Evolutionary conservation across 2,888 invertebrate genomes (phyloP), one percentile per base, ranked within the genome.

Genomic region (Melanostoma mellinum): DNA sequence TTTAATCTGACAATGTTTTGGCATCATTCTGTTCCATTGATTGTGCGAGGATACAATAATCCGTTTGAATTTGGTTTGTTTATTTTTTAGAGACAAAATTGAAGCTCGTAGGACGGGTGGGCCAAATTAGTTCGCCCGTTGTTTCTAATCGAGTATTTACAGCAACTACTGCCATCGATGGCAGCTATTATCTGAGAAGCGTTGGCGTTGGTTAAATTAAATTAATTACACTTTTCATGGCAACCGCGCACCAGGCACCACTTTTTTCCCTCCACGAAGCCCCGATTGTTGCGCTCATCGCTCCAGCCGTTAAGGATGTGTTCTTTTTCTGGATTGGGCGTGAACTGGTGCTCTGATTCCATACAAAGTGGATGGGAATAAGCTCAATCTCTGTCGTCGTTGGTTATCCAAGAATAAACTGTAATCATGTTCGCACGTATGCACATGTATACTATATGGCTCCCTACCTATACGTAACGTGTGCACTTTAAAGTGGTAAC

Each of bases 201-300:
- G 69, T 71, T 74, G 44, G 58, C 40, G 56, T 71, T 74, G 44
- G 58, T 35, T 56, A 74, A 84, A 84, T 84, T 78, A 84, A 84
- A 79, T 84, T 79, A 79, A 84, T 84, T 84, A 84, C 79, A 84
- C 74, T 84, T 84, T 71, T 52, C 67, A 71, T 58, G 53, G 56
- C 46, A n/a, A 40, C 56, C 32, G 32, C 42, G 32, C 20, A 20
- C 20, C 20, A 20, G n/a, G n/a, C 20, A 20, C 20, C n/a, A n/a
- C n/a, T n/a, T n/a, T 20, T 20, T 20, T 20, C 20, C 20, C 20
- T 20, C 20, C 20, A 20, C 20, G 46, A 35, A 46, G 38, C 35
- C 44, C n/a, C 10, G 6, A 3, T 10, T 42, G 42, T n/a, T 42
- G 8, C 9, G 42, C 42, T 42, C n/a, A 4, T 10, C 3, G 44